These are phyloP conservation scores for Tiliacea citrago DNA, from an alignment of 2,888 invertebrate genomes.

Conservation along the genomic window DNA sequence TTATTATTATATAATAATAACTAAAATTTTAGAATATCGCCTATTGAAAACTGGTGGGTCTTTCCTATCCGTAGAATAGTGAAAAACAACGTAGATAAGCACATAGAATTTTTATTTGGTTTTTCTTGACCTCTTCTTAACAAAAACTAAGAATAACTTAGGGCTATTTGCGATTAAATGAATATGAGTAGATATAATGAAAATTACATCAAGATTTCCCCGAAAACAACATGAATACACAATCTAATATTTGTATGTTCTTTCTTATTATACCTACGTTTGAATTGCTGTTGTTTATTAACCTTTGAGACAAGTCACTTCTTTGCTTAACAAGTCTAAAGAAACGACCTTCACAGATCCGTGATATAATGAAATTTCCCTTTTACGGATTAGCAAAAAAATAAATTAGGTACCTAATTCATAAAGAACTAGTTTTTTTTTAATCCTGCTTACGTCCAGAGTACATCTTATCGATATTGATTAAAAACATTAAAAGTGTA, in stretches of 20 bases:
- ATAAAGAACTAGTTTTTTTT: background rate
- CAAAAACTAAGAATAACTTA: background rate
- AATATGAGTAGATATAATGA: background rate
- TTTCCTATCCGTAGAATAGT: too few species aligned
- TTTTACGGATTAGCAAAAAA: background rate
- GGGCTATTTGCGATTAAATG: background rate
- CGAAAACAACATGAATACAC: background rate
- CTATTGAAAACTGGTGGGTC: too few species aligned
- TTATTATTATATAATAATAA: background rate
- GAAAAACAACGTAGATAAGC: too few species aligned
- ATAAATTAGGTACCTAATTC: conserved; percentile 20
- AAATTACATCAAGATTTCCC: background rate
- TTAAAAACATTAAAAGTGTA: background rate
- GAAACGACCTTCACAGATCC: conserved; percentile 6
- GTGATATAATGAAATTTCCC: conserved; percentile 12
- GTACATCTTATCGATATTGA: background rate
- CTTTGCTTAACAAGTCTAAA: conserved; percentile 16
- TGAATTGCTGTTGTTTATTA: conserved; percentile 1
- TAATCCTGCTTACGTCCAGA: background rate
- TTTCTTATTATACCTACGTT: background rate
- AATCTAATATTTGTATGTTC: background rate
- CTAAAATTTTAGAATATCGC: background rate
- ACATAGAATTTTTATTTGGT: too few species aligned
- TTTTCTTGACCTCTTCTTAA: too few species aligned
- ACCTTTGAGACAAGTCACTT: background rate